A percentile compares a stretch with the other conserved stretches of the same genome.
phyloP scores from a whole-genome alignment of 2,888 invertebrate genomes.

The Amorpha juglandis region DNA sequence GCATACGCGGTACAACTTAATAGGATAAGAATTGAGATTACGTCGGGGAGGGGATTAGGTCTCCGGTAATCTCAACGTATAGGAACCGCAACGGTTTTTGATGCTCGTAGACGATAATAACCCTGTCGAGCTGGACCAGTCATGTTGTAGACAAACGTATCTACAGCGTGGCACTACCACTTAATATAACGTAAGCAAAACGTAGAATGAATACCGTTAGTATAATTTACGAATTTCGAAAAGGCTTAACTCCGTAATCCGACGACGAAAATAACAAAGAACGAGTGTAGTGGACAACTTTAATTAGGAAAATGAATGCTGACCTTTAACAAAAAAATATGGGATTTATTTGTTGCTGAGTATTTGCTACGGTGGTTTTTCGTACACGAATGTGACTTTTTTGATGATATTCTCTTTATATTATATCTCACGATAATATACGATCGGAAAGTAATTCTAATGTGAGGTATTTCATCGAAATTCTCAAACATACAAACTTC shows the following conservation, averaged over 20 bases:
- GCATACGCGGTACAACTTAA: no score
- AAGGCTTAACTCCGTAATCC: background rate
- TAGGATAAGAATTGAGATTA: no score
- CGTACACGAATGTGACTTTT: background rate
- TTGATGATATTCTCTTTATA: background rate
- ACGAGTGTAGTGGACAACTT: constrained; percentile 3
- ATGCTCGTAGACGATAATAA: no score
- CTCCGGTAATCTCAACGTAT: no score
- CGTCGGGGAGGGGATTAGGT: no score
- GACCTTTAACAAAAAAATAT: constrained; percentile 1
- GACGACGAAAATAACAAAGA: constrained; percentile 6
- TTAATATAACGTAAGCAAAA: background rate
- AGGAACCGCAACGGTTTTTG: no score
- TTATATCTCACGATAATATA: background rate
- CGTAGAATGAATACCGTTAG: background rate
- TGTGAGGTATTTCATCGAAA: no score
- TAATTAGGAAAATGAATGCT: constrained; percentile 22
- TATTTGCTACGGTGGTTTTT: background rate
- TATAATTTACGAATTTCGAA: background rate
- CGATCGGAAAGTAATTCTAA: no score
- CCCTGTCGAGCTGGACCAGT: no score
- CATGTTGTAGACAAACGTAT: no score
- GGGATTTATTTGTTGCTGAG: background rate
- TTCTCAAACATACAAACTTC: no score
- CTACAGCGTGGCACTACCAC: no score